These are phyloP conservation scores for Julus scandinavius DNA, from an alignment of 2,888 invertebrate genomes.

Conservation along the genomic window DNA sequence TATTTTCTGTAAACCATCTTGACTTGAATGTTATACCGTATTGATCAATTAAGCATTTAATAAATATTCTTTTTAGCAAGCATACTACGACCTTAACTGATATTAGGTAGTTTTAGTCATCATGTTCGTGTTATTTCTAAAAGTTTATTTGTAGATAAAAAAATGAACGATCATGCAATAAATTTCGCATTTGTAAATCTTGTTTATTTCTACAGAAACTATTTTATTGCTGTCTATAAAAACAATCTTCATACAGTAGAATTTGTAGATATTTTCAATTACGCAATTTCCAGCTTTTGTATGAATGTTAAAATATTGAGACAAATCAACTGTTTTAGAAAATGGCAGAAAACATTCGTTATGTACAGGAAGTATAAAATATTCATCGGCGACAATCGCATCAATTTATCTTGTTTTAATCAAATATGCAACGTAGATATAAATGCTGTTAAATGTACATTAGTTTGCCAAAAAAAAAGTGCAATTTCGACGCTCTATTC, in stretches of 20 bases:
- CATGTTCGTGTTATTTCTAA: no score
- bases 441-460: constrained; percentile 24
- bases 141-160: no score
- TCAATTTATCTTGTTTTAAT: constrained; percentile 42
- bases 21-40: no score
- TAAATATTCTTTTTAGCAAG: no score
- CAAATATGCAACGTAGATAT: constrained; percentile 42
- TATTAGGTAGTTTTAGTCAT: no score
- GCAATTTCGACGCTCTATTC: constrained; percentile 39
- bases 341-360: not conserved
- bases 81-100: no score
- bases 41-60: no score
- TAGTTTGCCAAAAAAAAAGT: constrained; percentile 23
- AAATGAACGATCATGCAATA: no score
- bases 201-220: no score
- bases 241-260: not conserved
- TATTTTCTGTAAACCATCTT: no score
- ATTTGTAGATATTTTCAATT: constrained; percentile 6
- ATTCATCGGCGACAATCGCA: constrained; percentile 5
- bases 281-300: not conserved
- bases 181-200: no score
- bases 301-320: constrained; percentile 15
- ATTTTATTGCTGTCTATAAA: no score
- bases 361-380: constrained; percentile 15
- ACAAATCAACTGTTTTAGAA: not conserved